phyloP scores from a whole-genome alignment of 37 sponge, comb jelly and placozoan species.

The Chondrosia reniformis region DNA sequence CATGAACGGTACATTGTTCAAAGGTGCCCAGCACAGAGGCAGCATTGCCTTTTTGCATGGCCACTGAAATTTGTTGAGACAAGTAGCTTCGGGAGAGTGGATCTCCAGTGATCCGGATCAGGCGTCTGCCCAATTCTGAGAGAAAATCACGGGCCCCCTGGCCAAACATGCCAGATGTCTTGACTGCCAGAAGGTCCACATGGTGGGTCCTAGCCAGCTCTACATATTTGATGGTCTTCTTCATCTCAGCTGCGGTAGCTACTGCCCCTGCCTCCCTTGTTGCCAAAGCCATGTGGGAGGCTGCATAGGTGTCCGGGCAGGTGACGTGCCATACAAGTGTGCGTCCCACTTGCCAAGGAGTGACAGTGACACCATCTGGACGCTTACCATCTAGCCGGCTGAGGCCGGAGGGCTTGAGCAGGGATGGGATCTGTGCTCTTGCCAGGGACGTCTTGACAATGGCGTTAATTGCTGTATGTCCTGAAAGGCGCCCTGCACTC shows the following conservation, averaged over 20 bases:
- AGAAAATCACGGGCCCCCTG: background rate
- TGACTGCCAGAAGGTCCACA: background rate
- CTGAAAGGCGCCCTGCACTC: background rate
- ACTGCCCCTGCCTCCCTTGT: conserved; percentile 7
- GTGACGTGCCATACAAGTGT: conserved; percentile 6
- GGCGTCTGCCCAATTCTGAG: background rate
- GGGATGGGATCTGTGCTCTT: conserved; percentile 5
- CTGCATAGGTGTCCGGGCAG: conserved; percentile 6
- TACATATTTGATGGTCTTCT: background rate
- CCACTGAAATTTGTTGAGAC: background rate
- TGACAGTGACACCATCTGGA: conserved; percentile 1
- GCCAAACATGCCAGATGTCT: conserved; percentile 3
- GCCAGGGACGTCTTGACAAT: background rate
- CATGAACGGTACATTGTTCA: too few species aligned
- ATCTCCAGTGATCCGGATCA: too few species aligned
- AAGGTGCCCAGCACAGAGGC: too few species aligned
- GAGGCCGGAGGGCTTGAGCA: background rate
- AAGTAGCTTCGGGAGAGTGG: too few species aligned
- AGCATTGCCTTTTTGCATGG: conserved; percentile 1
- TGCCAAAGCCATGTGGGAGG: background rate
- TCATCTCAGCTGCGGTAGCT: background rate
- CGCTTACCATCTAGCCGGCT: background rate
- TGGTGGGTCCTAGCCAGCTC: background rate
- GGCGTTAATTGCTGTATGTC: background rate
- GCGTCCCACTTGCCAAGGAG: background rate